Evolutionary conservation across 2,888 invertebrate genomes (phyloP).

Genomic region (Lingula anatina): DNA sequence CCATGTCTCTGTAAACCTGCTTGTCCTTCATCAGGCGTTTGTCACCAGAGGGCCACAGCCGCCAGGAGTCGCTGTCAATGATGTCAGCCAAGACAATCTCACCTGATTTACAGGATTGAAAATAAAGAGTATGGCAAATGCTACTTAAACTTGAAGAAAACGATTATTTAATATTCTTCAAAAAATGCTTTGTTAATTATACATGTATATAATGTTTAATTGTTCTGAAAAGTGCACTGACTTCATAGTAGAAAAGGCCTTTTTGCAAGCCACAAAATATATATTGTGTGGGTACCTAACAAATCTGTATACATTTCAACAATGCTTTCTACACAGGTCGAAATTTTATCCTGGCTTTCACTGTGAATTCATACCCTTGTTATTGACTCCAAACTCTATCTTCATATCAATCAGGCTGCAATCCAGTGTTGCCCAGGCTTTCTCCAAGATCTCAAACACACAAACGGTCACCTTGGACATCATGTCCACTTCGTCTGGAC

Average conservation of each 20-base stretch:
- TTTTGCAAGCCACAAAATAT: too few species aligned
- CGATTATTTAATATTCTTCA: too few species aligned
- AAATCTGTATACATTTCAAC: not conserved
- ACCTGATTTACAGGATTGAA: too few species aligned
- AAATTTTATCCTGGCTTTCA: too few species aligned
- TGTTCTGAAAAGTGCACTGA: too few species aligned
- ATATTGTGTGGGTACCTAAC: not conserved
- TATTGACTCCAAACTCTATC: slow-evolving; percentile 55
- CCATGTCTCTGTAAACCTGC: slow-evolving; percentile 90
- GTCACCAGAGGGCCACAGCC: slow-evolving; percentile 95
- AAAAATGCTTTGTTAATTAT: too few species aligned
- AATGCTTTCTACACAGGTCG: too few species aligned
- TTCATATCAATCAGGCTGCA: slow-evolving; percentile 98
- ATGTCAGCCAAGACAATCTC: slow-evolving; percentile 90
- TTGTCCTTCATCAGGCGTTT: slow-evolving; percentile 96
- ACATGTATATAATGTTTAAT: too few species aligned
- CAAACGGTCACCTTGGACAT: slow-evolving; percentile 79
- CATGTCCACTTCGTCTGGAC: slow-evolving; percentile 67
- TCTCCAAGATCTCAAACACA: slow-evolving; percentile 90
- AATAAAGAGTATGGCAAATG: too few species aligned
- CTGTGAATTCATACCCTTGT: too few species aligned
- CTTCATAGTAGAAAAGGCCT: too few species aligned
- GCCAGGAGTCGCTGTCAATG: slow-evolving; percentile 97
- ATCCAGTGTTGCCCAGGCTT: slow-evolving; percentile 83
- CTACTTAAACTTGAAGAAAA: too few species aligned